Conservation (phyloP, 2,113 vertebrate species). For the Nothocercus nigrocapillus region DNA sequence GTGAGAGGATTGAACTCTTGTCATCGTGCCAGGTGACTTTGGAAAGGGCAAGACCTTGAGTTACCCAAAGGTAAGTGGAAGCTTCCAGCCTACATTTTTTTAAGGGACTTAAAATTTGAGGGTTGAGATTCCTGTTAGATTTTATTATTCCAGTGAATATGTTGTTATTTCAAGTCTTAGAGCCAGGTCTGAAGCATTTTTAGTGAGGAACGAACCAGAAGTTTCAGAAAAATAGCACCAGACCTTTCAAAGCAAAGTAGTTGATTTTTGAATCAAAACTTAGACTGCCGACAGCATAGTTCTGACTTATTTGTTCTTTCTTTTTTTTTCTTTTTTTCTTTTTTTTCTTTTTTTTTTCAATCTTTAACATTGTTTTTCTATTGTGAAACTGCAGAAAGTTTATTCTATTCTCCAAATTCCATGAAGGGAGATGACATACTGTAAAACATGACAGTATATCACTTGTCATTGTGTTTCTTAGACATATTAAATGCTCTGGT, state of each 20-base stretch:
- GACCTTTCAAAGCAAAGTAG: neutral
- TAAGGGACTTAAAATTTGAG: accelerated
- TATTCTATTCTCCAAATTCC: neutral
- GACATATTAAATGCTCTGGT: neutral
- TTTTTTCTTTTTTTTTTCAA: neutral
- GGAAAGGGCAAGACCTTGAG: neutral
- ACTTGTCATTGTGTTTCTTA: neutral
- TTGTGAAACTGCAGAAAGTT: neutral
- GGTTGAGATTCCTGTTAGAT: neutral
- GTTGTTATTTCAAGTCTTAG: neutral
- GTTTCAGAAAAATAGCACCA: neutral
- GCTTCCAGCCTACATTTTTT: neutral
- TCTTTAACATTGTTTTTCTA: constrained; percentile 19
- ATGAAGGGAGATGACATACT: neutral
- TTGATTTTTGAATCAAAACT: neutral
- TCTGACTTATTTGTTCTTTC: neutral
- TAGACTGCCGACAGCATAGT: neutral
- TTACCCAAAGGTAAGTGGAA: neutral
- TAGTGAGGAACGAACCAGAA: neutral
- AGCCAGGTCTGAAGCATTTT: neutral
- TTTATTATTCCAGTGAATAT: accelerated
- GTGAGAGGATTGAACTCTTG: neutral
- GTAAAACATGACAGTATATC: constrained; percentile 25
- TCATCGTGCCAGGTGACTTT: neutral
- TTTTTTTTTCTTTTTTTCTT: neutral